Evolutionary conservation across 2,797 vertebrate genomes (phyloP), one percentile per base, ranked within the genome.

Genomic region (Oryzias sinensis): DNA sequence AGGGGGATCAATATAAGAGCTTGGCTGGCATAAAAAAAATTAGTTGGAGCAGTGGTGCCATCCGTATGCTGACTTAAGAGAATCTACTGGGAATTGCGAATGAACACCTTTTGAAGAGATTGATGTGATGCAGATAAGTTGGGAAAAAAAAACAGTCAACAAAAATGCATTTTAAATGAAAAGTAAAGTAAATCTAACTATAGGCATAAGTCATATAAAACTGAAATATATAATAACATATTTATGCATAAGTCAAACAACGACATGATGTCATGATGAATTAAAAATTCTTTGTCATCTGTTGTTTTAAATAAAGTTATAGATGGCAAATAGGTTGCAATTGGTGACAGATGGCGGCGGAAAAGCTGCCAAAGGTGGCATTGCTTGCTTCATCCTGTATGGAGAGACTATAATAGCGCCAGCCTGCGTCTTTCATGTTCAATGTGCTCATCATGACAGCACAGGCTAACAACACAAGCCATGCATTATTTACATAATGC

Each of bases 401-500:
- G 46, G 59, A 61, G 62, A 79, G 66, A 73, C 59, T 79, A 60
- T 77, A 59, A 79, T 78, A 75, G 71, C 51, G 1, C 55, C 41
- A 72, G 76, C 79, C 65, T 56, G 67, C 67, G 80, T 77, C 72
- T 68, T 73, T 72, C 72, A 56, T 60, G 27, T 82, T 83, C 79
- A 65, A 74, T 84, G 68, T 77, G 74, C 79, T 80, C 68, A 75
- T 78, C 65, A 71, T 70, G 33, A 61, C 78, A 77, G 80, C 73
- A 55, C 62, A 80, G 65, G 87, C 85, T 87, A 88, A 90, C 90
- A 90, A 80, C 80, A 81, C 53, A 20, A 79, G 78, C 79, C 82
- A 83, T 86, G 84, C 67, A 58, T 53, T 85, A 90, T 91, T 91
- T 89, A 86, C 85, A 88, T 82, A 88, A 86, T 63, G 70, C 58